Evolutionary conservation across 2,113 vertebrate genomes (phyloP), one percentile per base, ranked within the genome.

Genomic region (Odontophorus gujanensis): DNA sequence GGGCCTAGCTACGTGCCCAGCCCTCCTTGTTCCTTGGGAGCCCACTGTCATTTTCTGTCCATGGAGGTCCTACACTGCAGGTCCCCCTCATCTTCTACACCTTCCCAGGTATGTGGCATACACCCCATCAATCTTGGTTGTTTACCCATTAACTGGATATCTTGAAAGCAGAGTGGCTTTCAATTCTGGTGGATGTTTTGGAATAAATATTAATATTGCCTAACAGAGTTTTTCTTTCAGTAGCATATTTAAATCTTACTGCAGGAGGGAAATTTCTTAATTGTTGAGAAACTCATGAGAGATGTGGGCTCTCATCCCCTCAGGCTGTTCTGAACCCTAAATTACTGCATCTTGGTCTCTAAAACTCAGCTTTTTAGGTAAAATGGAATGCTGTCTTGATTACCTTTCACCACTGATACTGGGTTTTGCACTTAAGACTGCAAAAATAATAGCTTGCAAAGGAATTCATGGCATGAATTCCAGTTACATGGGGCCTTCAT

Each of bases 201-300:
- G 65, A 22, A 71, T 55, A 42, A 53, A 53, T 53, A 34, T 73
- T 75, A 26, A 9, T 47, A 14, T 22, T 81, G 36, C 57, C 65
- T 83, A 47, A 61, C 4, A 40, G 25, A 83, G 78, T 72, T 80
- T 26, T 73, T 87, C 68, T 80, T 87, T 55, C 79, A 87, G 90
- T 71, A 91, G 72, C 47, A 74, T 48, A 57, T 48, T 77, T 76
- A 87, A 82, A 85, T 53, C 30, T 73, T 76, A 7, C 11, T 80
- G 55, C 51, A 85, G 71, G 62, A 87, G 15, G 67, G 47, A 66
- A 90, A 96, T 90, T 67, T 21, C 38, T 92, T 90, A 61, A 72
- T 13, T 48, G n/a, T 20, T 93, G 68, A 86, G 78, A 77, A 93
- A 84, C 25, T 94, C 68, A 55, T 0, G 0, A 68, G 85, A 90